phyloP scores from a whole-genome alignment of 2,888 invertebrate species.

The Acleris cristana region DNA sequence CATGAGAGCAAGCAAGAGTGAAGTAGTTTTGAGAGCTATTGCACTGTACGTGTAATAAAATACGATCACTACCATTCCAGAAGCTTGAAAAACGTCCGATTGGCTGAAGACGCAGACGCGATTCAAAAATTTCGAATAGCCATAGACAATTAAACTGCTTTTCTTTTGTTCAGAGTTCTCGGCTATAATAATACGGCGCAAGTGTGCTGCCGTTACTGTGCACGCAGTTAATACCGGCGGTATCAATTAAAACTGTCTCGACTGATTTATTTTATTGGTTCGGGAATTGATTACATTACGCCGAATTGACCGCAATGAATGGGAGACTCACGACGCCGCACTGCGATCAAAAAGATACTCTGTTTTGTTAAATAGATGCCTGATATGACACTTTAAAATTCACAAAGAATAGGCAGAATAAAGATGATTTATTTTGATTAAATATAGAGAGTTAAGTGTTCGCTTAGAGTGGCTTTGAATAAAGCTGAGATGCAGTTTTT shows the following conservation, averaged over 20 bases:
- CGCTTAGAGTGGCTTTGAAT: no score
- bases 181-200: conserved; percentile 41
- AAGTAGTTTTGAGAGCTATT: no score
- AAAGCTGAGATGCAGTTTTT: no score
- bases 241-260: conserved; percentile 82
- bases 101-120: no score
- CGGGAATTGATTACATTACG: conserved; percentile 83
- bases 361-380: conserved; percentile 29
- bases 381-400: conserved; percentile 11
- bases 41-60: no score
- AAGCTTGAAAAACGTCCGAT: no score
- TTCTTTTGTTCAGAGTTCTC: conserved; percentile 38
- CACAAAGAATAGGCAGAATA: no score
- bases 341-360: conserved; percentile 58
- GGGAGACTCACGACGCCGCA: conserved; percentile 64
- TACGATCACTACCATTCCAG: no score
- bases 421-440: no score
- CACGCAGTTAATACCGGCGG: conserved; percentile 71
- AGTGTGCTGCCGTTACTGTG: conserved; percentile 46
- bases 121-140: neutral
- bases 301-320: conserved; percentile 81
- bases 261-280: conserved; percentile 83
- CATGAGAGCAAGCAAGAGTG: no score
- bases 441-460: no score
- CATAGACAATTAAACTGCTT: conserved; percentile 6